Evolutionary conservation across 1,140 invertebrate species (phyloP).

Genomic region (Zeugodacus cucurbitae): DNA sequence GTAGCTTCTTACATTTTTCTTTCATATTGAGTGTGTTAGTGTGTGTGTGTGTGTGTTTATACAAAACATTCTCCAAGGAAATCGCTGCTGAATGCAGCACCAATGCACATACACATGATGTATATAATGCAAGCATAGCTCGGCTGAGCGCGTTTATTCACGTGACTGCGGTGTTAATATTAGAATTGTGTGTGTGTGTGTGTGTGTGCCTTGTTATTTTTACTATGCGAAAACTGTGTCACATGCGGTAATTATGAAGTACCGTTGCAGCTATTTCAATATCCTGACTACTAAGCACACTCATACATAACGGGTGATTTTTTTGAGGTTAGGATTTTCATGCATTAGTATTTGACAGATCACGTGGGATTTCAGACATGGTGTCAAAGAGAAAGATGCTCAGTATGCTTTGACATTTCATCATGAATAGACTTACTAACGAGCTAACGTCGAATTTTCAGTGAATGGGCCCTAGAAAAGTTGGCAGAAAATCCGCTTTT

Average conservation of each 20-base stretch:
- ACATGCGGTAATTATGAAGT: constrained; percentile 25
- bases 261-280: constrained; percentile 28
- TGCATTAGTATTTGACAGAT: no score
- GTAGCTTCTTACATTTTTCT: not conserved
- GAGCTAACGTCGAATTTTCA: no score
- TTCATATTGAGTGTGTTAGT: not conserved
- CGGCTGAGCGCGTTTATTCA: not conserved
- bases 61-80: not conserved
- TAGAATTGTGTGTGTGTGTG: not conserved
- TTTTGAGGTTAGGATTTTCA: no score
- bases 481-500: no score
- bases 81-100: not conserved
- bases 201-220: not conserved
- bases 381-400: no score
- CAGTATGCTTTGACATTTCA: no score
- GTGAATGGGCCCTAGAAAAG: no score
- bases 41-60: not conserved
- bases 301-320: no score
- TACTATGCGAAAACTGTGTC: not conserved
- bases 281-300: not conserved
- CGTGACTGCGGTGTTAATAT: not conserved
- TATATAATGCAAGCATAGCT: not conserved
- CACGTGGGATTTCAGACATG: no score
- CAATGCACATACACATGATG: not conserved
- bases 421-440: no score